A percentile compares a stretch with the other conserved stretches of the same genome.
Conservation (phyloP, 1,140 invertebrate species). For the Drosophila parabipectinata region DNA sequence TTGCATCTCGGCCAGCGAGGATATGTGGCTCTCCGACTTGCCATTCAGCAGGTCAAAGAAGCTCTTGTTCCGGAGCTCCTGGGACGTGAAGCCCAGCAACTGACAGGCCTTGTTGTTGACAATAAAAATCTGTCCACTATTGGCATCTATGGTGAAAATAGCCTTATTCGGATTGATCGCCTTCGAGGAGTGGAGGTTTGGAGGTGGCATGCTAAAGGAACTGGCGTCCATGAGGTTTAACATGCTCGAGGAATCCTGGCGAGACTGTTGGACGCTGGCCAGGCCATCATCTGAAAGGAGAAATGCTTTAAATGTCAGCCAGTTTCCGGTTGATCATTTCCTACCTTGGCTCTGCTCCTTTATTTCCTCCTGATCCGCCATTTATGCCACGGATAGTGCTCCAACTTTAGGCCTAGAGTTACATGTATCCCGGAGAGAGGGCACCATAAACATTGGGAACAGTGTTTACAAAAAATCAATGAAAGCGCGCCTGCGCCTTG, state of each 20-base stretch:
- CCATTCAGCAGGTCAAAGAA: conserved; percentile 86
- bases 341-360: conserved; percentile 23
- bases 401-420: conserved; percentile 18
- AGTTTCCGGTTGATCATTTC: not conserved
- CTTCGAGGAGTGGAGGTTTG: conserved; percentile 54
- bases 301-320: not conserved
- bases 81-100: conserved; percentile 86
- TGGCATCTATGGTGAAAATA: conserved; percentile 86
- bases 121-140: conserved; percentile 87
- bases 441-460: conserved; percentile 47
- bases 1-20: conserved; percentile 86
- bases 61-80: conserved; percentile 85
- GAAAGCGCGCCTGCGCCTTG: conserved; percentile 23
- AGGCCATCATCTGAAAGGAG: conserved; percentile 34
- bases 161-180: conserved; percentile 86
- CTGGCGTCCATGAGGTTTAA: conserved; percentile 42
- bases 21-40: conserved; percentile 85
- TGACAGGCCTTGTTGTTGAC: conserved; percentile 87
- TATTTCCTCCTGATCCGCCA: conserved; percentile 32
- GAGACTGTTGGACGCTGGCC: conserved; percentile 5
- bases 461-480: conserved; percentile 47
- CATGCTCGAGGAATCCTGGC: conserved; percentile 27
- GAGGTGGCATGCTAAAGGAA: conserved; percentile 47
- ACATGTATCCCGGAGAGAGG: conserved; percentile 10
- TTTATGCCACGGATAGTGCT: conserved; percentile 25